Base-by-base conservation (phyloP, 2,113 vertebrate genomes). In the Melanostigma gelatinosum region DNA sequence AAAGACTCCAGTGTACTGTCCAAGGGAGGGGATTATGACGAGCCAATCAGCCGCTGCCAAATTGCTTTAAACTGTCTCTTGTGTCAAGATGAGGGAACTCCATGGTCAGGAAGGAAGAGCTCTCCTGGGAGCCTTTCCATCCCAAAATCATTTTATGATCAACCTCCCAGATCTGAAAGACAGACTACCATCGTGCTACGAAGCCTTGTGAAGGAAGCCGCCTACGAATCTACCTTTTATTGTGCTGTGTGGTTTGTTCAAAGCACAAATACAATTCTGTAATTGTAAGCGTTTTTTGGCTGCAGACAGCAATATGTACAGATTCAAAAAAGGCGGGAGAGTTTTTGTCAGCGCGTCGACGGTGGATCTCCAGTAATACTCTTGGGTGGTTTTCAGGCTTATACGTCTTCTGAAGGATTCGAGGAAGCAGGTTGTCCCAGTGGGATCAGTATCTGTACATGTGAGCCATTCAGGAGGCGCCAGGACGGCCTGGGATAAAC, bases 231-330 rank as follows among this genome's bases (percentile, higher is more conserved):
- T 72, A 86, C 76, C 78, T 90, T 83, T 75, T 48, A 55, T 82
- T 84, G 87, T 90, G 86, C 91, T 91, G 86, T 89, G 77, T 24
- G 83, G 88, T 87, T 89, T 89, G 84, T 89, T 90, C 84, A 93
- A 94, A 94, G 93, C 93, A 94, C 93, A 94, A 94, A 87, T 69
- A 84, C 80, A 80, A 85, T 74, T 87, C 75, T 87, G 80, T 70
- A 88, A 89, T 89, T 92, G 84, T 87, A 91, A 89, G 88, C 44
- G 46, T 67, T 62, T 83, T 32, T 75, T 57, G 86, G 91, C 75
- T 91, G 85, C 72, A 86, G 89, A 91, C 88, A 89, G 89, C 85
- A 93, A 92, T 91, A 92, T 91, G 77, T 91, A 89, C 77, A 90
- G 87, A 87, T 81, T 40, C 38, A 72, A 57, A 22, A 76, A 32